A percentile compares a stretch with the other conserved stretches of the same genome.
These are phyloP conservation scores for Irena cyanogastra DNA, from an alignment of 2,113 vertebrate genomes.

Conservation along the genomic window DNA sequence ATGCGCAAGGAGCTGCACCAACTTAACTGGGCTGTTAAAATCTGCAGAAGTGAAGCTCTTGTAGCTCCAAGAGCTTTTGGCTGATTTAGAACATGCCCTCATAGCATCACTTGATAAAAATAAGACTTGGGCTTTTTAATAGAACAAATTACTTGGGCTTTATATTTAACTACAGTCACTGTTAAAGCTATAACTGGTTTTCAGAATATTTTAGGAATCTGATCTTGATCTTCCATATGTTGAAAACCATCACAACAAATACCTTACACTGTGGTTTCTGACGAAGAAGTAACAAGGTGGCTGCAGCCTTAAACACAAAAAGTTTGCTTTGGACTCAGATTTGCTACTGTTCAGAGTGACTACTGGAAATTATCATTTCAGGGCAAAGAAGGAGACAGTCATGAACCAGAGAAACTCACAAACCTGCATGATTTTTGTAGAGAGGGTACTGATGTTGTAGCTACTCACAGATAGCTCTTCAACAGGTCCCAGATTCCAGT, in stretches of 20 bases:
- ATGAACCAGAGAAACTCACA: not conserved
- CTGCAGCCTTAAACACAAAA: not conserved
- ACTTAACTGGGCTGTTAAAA: conserved; percentile 33
- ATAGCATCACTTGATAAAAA: conserved; percentile 75
- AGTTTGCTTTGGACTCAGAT: not conserved
- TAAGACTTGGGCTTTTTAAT: conserved; percentile 74
- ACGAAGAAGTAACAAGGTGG: not conserved
- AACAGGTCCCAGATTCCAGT: not conserved
- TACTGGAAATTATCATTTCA: not conserved
- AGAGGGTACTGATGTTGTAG: not conserved
- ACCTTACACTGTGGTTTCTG: not conserved
- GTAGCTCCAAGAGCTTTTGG: conserved; percentile 33
- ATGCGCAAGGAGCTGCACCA: conserved; percentile 26
- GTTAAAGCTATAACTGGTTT: conserved; percentile 71
- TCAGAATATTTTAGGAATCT: conserved; percentile 74
- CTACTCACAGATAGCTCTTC: not conserved
- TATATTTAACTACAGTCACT: conserved; percentile 73
- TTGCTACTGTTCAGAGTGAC: not conserved
- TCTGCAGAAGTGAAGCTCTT: conserved; percentile 26
- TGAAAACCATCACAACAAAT: conserved; percentile 63
- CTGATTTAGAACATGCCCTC: conserved; percentile 61
- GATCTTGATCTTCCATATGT: conserved; percentile 60
- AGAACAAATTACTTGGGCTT: conserved; percentile 74
- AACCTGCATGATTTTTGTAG: not conserved
- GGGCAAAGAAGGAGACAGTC: not conserved